These are phyloP conservation scores for Leptobrachium ailaonicum DNA, from an alignment of 2,113 vertebrate species.

Conservation along the genomic window DNA sequence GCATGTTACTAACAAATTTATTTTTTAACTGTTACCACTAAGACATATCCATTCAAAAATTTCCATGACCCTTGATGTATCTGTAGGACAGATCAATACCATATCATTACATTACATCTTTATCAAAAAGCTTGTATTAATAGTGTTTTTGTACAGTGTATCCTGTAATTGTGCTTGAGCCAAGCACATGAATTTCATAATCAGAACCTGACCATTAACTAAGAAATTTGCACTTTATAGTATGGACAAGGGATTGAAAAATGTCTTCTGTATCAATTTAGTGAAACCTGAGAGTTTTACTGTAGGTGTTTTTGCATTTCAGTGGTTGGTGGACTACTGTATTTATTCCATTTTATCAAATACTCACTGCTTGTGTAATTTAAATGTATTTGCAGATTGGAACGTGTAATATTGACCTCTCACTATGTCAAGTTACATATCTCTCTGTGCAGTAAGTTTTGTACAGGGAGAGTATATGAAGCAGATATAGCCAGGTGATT, in stretches of 20 bases:
- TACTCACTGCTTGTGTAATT: slow-evolving; percentile 17
- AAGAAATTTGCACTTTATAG: not conserved
- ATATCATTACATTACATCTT: not conserved
- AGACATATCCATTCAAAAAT: slow-evolving; percentile 4
- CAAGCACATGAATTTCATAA: slow-evolving; percentile 12
- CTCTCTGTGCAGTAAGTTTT: not conserved
- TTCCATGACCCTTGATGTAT: not conserved
- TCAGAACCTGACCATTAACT: not conserved
- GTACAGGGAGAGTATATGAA: slow-evolving; percentile 1
- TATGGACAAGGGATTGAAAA: not conserved
- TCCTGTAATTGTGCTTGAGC: not conserved
- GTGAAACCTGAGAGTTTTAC: not conserved
- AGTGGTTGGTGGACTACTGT: not conserved
- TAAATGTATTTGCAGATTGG: not conserved
- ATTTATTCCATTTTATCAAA: slow-evolving; percentile 12
- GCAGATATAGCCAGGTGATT: slow-evolving; percentile 7
- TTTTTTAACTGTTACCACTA: not conserved
- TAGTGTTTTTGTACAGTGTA: not conserved
- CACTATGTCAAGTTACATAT: slow-evolving; percentile 31
- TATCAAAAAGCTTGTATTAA: not conserved
- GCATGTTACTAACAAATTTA: not conserved
- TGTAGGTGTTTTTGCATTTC: not conserved
- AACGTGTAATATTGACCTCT: slow-evolving; percentile 17
- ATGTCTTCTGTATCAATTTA: not conserved
- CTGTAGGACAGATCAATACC: not conserved